These are phyloP conservation scores for Axis porcinus DNA, from an alignment of 2,113 vertebrate genomes.

Conservation along the genomic window DNA sequence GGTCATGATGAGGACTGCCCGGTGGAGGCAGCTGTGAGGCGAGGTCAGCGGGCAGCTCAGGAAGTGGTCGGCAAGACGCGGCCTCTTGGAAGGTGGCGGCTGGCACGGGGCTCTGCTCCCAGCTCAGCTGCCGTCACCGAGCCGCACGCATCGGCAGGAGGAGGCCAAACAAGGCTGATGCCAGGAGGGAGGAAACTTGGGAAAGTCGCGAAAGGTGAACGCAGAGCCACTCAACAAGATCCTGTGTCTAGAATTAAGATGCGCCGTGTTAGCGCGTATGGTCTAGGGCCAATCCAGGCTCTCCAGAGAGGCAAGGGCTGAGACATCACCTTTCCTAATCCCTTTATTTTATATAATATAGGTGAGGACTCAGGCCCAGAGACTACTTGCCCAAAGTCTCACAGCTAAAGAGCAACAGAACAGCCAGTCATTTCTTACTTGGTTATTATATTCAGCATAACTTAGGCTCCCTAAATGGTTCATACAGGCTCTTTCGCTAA, in stretches of 20 bases:
- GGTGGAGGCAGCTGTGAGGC: background rate
- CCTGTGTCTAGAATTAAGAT: background rate
- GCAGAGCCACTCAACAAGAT: background rate
- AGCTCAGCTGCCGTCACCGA: background rate
- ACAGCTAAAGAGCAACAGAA: background rate
- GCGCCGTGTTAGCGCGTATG: background rate
- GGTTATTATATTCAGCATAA: background rate
- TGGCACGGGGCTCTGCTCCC: background rate
- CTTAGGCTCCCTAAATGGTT: background rate
- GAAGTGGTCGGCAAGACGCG: background rate
- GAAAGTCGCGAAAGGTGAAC: conserved; percentile 43
- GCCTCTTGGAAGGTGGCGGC: background rate
- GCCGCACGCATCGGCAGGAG: background rate
- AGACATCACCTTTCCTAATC: background rate
- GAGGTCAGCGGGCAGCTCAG: conserved; percentile 30
- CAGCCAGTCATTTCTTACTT: background rate
- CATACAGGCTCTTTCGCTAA: background rate
- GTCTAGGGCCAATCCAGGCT: background rate
- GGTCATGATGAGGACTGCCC: background rate
- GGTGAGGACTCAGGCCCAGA: background rate
- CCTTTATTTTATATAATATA: background rate
- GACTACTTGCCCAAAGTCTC: background rate
- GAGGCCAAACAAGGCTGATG: background rate
- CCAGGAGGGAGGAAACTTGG: conserved; percentile 7
- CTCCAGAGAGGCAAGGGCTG: background rate